Base-by-base conservation (phyloP, 1,140 invertebrate species). In the Nymphalis io region DNA sequence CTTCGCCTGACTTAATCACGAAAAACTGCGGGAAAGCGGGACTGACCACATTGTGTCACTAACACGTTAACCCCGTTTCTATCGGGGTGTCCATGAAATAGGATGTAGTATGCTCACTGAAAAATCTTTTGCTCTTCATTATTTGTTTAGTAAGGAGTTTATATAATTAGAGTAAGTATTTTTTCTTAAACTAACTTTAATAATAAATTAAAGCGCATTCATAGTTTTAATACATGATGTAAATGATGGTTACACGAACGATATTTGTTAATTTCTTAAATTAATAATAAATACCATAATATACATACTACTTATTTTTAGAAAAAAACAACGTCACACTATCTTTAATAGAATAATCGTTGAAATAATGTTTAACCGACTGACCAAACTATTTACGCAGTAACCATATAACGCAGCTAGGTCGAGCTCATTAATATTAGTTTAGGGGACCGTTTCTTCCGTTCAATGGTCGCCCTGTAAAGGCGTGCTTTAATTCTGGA, bases 401-500 rank as follows among this genome's bases (percentile, higher is more conserved):
- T 33, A 42, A 46, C 44, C 4, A n/a, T 8, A n/a, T 4, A 16
- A 46, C n/a, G 4, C 6, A n/a, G n/a, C 44, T n/a, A 11, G 8
- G 1, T 10, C 18, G 13, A 18, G 48, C 21, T 21, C 18, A 53
- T 53, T 21, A 53, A 53, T 53, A 21, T 53, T 11, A 53, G 20
- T 61, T 62, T 13, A 21, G 44, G 6, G 13, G 16, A 39, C 23
- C 23, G 39, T 57, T 39, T 55, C 15, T 16, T 6, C 18, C 12
- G 33, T 5, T 10, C 11, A 20, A 21, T 57, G 67, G 59, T 18
- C 42, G 55, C 42, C n/a, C 18, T 46, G 33, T 48, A 68, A 62
- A 51, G 60, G 57, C 51, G 70, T 63, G 70, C 64, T 73, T 68
- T 68, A 68, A 61, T 68, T 18, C 46, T 39, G 13, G 51, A 33